Evolutionary conservation across 2,113 vertebrate species (phyloP).

Genomic region (Odocoileus virginianus): DNA sequence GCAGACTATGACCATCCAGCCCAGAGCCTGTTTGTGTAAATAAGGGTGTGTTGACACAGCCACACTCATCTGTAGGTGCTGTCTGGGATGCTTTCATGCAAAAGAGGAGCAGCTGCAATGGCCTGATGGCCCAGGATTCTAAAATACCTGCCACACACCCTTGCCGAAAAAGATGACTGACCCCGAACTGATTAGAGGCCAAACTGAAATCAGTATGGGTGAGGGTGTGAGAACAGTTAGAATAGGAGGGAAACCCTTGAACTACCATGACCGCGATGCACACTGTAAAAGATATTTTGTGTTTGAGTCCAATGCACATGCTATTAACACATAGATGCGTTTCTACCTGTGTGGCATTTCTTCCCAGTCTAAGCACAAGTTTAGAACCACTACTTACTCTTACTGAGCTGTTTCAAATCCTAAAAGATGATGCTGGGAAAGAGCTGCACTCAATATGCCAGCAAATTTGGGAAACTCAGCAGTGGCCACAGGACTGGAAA

Average conservation of each 20-base stretch:
- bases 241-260: background rate
- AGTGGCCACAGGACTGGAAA: background rate
- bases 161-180: background rate
- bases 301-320: background rate
- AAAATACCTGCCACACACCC: background rate
- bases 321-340: background rate
- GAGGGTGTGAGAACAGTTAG: background rate
- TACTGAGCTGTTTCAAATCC: background rate
- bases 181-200: background rate
- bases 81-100: background rate
- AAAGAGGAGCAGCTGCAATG: background rate
- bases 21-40: background rate
- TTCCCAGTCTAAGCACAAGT: background rate
- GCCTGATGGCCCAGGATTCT: background rate
- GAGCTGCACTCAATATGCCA: background rate
- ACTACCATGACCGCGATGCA: rapidly evolving
- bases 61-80: background rate
- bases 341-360: background rate
- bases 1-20: background rate
- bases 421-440: background rate
- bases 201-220: background rate
- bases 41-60: background rate
- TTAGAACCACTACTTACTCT: background rate
- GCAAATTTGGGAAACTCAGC: background rate
- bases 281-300: background rate